Evolutionary conservation across 2,797 vertebrate species (phyloP).

Genomic region (Hippocampus kuda): DNA sequence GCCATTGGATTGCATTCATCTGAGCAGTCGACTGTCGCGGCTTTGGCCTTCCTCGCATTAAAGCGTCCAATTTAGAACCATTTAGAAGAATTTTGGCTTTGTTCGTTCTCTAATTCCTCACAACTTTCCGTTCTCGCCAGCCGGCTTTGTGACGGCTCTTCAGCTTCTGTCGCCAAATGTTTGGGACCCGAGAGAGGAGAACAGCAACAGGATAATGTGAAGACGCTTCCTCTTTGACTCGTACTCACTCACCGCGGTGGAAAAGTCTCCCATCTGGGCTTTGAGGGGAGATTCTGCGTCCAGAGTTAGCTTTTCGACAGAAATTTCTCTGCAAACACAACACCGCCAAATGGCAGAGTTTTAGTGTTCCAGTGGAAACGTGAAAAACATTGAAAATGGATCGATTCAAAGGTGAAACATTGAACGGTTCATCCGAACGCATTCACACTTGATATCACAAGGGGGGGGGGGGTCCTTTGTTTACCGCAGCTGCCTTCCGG

Average conservation of each 20-base stretch:
- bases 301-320: conserved; percentile 68
- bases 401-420: too few relatives aligned
- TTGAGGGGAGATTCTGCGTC: conserved; percentile 52
- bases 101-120: conserved; percentile 10
- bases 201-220: conserved; percentile 31
- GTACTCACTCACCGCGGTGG: conserved; percentile 41
- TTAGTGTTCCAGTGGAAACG: not conserved
- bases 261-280: conserved; percentile 42
- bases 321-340: conserved; percentile 58
- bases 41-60: conserved; percentile 29
- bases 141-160: not conserved
- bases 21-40: not conserved
- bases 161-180: conserved; percentile 13
- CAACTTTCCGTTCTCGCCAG: conserved; percentile 2
- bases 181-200: conserved; percentile 16
- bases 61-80: conserved; percentile 36
- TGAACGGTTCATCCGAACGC: too few relatives aligned
- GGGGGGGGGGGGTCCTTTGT: too few relatives aligned
- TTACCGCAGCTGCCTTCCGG: too few relatives aligned
- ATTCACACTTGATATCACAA: too few relatives aligned
- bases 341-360: not conserved
- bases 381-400: too few relatives aligned
- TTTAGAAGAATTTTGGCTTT: conserved; percentile 9
- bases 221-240: conserved; percentile 18
- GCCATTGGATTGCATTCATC: not conserved